Evolutionary conservation across 2,113 vertebrate genomes (phyloP), one percentile per base, ranked within the genome.

Genomic region (Vulpes lagopus): DNA sequence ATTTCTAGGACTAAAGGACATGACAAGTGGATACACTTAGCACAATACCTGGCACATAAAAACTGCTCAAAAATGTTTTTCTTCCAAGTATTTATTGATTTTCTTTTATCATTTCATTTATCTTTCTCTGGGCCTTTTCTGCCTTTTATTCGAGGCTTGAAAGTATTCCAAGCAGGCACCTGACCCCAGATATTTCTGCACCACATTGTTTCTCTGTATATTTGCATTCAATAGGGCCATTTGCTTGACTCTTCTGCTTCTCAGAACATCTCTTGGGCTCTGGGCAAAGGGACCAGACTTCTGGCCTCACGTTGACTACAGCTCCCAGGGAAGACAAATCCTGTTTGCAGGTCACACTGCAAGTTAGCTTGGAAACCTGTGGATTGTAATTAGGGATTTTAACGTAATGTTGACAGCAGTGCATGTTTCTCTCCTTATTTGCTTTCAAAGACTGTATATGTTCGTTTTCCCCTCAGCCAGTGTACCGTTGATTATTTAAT

Each of bases 251-350:
- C 8, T 55, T 82, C 38, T 80, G 25, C 19, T 53, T 94, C 23
- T 90, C 32, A 11, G 20, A 49, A 59, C 11, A 38, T 59, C 74
- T 93, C 59, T 23, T n/a, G 12, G 22, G 4, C 20, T 51, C 59
- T 88, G 35, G 7, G 20, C 78, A 27, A 53, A 6, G 11, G 16
- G 38, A n/a, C 32, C 27, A 6, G 27, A 15, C 38, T 49, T 16
- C 25, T n/a, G 17, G 35, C 22, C n/a, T 94, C 19, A 12, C 0
- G 1, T 0, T 27, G n/a, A 59, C 35, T 9, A 32, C 0, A 2
- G 35, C 9, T 91, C 16, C 8, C 5, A 69, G 79, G 62, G 65
- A 93, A 89, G 35, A 84, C 5, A 43, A 90, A 53, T 65, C 55
- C 53, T 15, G 8, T 65, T 93, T 59, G 88, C 19, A 79, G 27